phyloP scores from a whole-genome alignment of 2,113 vertebrate genomes.

The Calcarius ornatus region DNA sequence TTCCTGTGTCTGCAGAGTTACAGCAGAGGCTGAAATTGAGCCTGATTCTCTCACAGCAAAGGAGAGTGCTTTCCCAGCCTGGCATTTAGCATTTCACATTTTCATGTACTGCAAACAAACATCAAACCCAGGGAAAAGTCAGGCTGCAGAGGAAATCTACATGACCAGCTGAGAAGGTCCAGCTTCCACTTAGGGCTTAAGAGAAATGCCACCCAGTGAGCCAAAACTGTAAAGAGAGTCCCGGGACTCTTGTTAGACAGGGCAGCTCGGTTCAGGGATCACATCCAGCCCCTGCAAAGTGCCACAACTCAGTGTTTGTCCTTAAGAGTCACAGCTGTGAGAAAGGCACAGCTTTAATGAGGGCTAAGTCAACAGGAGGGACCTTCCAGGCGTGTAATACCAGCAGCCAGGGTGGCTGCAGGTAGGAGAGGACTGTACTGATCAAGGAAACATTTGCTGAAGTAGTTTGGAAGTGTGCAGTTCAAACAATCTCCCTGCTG shows the following conservation, averaged over 20 bases:
- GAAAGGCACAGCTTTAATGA: neutral
- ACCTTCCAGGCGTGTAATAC: neutral
- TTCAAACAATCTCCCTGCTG: neutral
- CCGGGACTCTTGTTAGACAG: fast-evolving
- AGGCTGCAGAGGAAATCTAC: neutral
- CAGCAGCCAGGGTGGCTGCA: neutral
- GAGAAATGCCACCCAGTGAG: neutral
- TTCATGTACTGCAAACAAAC: neutral
- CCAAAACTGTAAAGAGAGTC: neutral
- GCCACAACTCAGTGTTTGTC: neutral
- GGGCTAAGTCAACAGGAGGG: neutral
- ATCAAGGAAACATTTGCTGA: neutral
- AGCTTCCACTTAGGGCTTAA: neutral
- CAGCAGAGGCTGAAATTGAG: neutral
- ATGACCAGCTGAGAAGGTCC: neutral
- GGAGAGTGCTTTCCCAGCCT: neutral
- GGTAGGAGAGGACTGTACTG: neutral
- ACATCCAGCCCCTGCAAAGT: neutral
- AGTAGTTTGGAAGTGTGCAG: neutral
- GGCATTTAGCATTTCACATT: neutral
- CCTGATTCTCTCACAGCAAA: neutral
- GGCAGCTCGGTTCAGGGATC: neutral
- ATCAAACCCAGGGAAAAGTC: neutral
- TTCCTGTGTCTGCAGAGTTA: neutral
- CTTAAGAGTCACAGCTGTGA: neutral